Conservation (phyloP, 2,888 invertebrate genomes). For the Gandaritis pyraliata region DNA sequence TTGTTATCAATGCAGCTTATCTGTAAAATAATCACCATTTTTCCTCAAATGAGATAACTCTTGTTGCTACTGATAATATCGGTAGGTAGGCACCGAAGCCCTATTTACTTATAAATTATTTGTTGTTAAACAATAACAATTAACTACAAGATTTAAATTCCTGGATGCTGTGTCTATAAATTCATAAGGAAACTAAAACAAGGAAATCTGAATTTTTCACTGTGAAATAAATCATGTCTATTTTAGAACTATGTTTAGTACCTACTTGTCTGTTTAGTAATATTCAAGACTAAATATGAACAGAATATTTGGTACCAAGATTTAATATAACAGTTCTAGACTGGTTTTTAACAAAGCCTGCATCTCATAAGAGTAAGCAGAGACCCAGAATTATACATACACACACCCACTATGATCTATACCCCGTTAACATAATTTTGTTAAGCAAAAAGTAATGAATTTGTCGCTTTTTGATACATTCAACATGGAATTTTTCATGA, state of each 20-base stretch:
- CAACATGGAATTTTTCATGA: no score
- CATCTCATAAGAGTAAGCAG: no score
- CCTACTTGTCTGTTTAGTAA: neutral
- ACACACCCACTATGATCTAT: no score
- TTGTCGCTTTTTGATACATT: no score
- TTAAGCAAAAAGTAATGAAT: no score
- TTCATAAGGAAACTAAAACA: slow-evolving; percentile 4
- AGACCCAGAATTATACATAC: no score
- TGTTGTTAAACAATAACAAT: neutral
- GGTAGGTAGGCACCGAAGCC: neutral
- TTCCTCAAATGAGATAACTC: slow-evolving; percentile 33
- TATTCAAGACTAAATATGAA: no score
- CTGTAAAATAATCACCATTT: slow-evolving; percentile 34
- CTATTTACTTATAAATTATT: neutral
- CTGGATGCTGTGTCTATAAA: neutral
- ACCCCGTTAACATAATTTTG: no score
- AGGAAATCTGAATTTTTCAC: slow-evolving; percentile 9
- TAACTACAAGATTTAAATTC: no score
- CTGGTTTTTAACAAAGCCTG: no score
- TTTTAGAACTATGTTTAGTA: neutral
- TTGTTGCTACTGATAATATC: slow-evolving; percentile 27
- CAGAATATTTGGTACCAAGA: no score
- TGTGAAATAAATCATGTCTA: neutral
- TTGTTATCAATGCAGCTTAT: slow-evolving; percentile 36
- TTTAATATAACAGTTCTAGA: no score